phyloP scores from a whole-genome alignment of 64 coral and sea anemone species.

The Exaiptasia diaphana region DNA sequence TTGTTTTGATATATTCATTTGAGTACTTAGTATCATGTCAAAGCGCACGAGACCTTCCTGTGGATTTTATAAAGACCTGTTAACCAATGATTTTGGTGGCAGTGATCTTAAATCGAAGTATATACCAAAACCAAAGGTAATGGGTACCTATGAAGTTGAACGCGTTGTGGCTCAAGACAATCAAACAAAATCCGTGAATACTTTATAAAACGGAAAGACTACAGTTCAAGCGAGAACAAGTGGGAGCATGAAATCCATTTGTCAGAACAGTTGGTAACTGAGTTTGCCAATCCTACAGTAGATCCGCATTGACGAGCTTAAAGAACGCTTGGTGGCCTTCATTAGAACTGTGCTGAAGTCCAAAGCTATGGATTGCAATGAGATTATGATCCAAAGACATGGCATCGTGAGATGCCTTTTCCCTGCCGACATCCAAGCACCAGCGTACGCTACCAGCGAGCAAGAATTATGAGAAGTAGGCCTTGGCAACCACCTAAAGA shows the following conservation, averaged over 20 bases:
- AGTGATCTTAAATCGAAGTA: neutral
- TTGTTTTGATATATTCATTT: neutral
- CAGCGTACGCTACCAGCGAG: neutral
- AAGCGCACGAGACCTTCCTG: neutral
- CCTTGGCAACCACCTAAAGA: neutral
- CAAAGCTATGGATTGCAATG: neutral
- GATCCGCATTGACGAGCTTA: neutral
- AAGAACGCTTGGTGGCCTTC: neutral
- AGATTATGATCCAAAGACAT: neutral
- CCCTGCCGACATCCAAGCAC: neutral
- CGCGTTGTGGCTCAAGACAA: neutral
- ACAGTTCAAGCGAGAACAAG: neutral
- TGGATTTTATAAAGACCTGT: neutral
- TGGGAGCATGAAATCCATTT: neutral
- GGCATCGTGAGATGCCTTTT: neutral
- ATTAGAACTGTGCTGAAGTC: neutral
- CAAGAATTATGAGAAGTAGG: neutral
- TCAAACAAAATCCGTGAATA: neutral
- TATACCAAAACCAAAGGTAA: neutral
- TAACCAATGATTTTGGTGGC: neutral
- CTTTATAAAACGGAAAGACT: neutral
- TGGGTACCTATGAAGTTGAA: slow-evolving; percentile 19
- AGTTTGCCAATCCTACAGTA: neutral
- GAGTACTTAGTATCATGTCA: neutral
- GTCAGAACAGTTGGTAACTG: neutral